Evolutionary conservation across 2,113 vertebrate species (phyloP).

Genomic region (Phrynocephalus versicolor): DNA sequence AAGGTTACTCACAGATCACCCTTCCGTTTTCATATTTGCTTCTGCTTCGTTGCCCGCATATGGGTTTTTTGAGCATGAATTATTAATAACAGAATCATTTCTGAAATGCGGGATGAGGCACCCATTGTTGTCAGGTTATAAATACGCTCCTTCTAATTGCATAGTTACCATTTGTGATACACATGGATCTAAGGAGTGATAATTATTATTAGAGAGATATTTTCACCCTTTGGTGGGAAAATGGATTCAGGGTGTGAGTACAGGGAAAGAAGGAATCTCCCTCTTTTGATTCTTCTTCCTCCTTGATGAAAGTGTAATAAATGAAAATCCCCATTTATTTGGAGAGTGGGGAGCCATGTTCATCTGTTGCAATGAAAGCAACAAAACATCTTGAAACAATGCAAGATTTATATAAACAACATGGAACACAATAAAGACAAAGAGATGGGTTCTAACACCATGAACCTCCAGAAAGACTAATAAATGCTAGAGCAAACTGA

Average conservation of each 20-base stretch:
- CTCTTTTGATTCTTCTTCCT: too few relatives aligned
- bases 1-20: conserved; percentile 72
- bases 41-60: conserved; percentile 75
- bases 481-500: too few relatives aligned
- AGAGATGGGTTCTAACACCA: too few relatives aligned
- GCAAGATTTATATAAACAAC: too few relatives aligned
- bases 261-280: not conserved
- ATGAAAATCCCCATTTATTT: too few relatives aligned
- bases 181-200: conserved; percentile 66
- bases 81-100: conserved; percentile 87
- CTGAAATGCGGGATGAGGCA: conserved; percentile 80
- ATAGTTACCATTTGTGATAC: conserved; percentile 76
- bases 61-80: conserved; percentile 83
- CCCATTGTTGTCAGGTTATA: conserved; percentile 89
- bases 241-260: conserved; percentile 23
- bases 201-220: conserved; percentile 63
- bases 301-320: too few relatives aligned
- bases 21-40: conserved; percentile 69
- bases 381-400: too few relatives aligned
- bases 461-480: too few relatives aligned
- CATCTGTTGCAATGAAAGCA: too few relatives aligned
- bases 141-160: conserved; percentile 87
- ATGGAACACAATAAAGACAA: too few relatives aligned
- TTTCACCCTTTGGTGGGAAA: conserved; percentile 41
- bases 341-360: too few relatives aligned